These are phyloP conservation scores for Ruditapes philippinarum DNA, from an alignment of 1,140 invertebrate species.

Conservation along the genomic window DNA sequence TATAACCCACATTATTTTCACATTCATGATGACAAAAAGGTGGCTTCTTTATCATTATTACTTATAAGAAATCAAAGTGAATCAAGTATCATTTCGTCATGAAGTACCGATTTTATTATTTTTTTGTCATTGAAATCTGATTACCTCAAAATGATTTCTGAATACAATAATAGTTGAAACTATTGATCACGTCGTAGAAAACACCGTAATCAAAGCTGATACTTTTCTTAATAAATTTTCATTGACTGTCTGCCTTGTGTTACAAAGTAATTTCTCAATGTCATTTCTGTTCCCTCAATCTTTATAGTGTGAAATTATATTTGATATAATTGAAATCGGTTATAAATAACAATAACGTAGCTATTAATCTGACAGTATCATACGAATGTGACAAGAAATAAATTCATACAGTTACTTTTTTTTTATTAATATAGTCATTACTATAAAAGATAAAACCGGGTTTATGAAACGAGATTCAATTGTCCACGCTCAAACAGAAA, in stretches of 20 bases:
- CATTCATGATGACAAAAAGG: too few relatives aligned
- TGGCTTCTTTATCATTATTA: too few relatives aligned
- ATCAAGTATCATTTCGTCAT: too few relatives aligned
- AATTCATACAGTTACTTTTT: conserved; percentile 3
- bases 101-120: too few relatives aligned
- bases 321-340: conserved; percentile 23
- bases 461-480: neutral
- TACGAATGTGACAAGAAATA: neutral
- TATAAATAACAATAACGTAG: conserved; percentile 9
- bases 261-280: conserved; percentile 52
- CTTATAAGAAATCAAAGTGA: too few relatives aligned
- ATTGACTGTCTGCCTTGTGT: conserved; percentile 14
- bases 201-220: conserved; percentile 16
- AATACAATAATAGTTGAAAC: neutral
- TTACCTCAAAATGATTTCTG: neutral
- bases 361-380: neutral
- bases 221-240: conserved; percentile 46
- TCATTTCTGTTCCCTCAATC: neutral
- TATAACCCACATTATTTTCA: too few relatives aligned
- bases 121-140: too few relatives aligned
- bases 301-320: conserved; percentile 25
- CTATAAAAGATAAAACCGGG: neutral
- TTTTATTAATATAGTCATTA: neutral
- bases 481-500: neutral
- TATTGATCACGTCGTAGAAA: neutral